A percentile compares a stretch with the other conserved stretches of the same genome.
These are phyloP conservation scores for Dysmachus trigonus DNA, from an alignment of 2,888 invertebrate genomes.

Conservation along the genomic window DNA sequence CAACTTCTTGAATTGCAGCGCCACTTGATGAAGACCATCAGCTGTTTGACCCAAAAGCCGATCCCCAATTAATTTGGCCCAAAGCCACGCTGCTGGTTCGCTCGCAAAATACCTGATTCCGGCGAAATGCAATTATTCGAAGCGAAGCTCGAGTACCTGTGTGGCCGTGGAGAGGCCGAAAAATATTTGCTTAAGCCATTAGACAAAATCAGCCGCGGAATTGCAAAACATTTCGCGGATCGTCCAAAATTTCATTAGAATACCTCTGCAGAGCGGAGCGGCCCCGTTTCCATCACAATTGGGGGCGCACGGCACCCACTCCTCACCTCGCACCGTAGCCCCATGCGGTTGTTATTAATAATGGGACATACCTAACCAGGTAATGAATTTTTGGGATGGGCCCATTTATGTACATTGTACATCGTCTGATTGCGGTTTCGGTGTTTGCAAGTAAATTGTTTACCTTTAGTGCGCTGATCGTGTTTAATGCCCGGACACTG, in stretches of 20 bases:
- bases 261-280: neutral
- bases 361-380: slow-evolving; percentile 29
- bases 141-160: neutral
- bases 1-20: neutral
- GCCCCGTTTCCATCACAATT: neutral
- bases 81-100: neutral
- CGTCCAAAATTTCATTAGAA: neutral
- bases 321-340: neutral
- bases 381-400: slow-evolving; percentile 38
- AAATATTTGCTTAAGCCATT: neutral
- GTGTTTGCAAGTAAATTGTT: slow-evolving; percentile 29
- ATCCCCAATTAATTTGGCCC: neutral
- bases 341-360: slow-evolving; percentile 28
- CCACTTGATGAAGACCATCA: neutral
- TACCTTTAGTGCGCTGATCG: slow-evolving; percentile 4
- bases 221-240: neutral
- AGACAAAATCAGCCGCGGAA: neutral
- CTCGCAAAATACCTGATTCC: neutral
- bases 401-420: neutral
- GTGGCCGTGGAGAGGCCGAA: neutral
- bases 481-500: neutral
- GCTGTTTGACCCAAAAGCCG: neutral
- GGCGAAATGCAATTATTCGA: neutral
- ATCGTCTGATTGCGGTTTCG: slow-evolving; percentile 23
- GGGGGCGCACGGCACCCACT: neutral